Conservation (phyloP, 2,113 vertebrate species). For the Microcebus ravelobensis region DNA sequence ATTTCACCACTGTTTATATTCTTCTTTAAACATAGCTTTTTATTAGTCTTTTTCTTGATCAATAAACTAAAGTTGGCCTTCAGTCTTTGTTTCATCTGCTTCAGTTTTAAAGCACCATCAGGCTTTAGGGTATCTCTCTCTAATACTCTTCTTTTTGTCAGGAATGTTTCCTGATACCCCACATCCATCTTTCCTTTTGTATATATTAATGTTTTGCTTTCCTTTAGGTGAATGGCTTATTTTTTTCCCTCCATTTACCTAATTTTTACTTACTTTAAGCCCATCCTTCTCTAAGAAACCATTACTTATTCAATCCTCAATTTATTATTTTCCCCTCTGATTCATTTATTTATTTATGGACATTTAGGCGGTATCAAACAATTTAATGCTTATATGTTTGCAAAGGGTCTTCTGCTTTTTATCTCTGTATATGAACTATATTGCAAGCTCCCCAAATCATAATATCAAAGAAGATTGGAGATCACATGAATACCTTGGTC, state of each 20-base stretch:
- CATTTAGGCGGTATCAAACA: not conserved
- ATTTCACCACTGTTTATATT: not conserved
- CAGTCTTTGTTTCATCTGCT: not conserved
- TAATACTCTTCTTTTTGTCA: not conserved
- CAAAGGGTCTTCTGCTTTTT: not conserved
- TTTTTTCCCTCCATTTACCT: not conserved
- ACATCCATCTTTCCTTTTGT: not conserved
- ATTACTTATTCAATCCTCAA: not conserved
- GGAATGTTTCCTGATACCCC: not conserved
- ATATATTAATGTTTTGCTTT: not conserved
- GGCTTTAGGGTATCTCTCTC: not conserved
- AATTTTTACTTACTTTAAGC: not conserved
- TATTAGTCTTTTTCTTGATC: not conserved
- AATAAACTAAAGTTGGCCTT: not conserved
- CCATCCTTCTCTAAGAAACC: not conserved
- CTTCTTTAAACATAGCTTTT: not conserved
- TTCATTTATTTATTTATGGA: not conserved
- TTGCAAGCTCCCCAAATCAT: not conserved
- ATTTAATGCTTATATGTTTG: not conserved
- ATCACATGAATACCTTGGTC: not conserved
- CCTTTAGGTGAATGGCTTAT: not conserved
- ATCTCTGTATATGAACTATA: not conserved
- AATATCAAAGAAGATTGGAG: not conserved
- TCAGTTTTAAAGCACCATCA: not conserved
- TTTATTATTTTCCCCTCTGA: not conserved